phyloP scores from a whole-genome alignment of 2,113 vertebrate genomes.

The Cynopterus brachyotis region DNA sequence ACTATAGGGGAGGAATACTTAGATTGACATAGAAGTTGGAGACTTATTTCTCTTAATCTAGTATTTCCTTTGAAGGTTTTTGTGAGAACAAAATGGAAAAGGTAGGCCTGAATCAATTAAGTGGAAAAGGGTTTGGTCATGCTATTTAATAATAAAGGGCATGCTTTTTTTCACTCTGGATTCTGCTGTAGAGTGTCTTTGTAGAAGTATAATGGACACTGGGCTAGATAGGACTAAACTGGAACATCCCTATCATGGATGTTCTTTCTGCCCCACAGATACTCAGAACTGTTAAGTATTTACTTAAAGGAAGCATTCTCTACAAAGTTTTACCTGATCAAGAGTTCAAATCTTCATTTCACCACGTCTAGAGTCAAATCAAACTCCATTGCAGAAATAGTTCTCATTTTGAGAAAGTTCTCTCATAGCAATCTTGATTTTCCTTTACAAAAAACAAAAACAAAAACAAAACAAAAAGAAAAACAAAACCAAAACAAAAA shows the following conservation, averaged over 20 bases:
- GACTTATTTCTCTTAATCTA: not conserved
- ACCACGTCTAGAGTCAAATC: not conserved
- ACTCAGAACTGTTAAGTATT: not conserved
- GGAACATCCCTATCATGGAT: not conserved
- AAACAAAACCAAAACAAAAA: not conserved
- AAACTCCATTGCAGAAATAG: not conserved
- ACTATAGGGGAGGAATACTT: not conserved
- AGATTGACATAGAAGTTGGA: not conserved
- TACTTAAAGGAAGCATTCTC: not conserved
- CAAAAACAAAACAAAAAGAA: too few species aligned
- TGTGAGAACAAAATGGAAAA: conserved; percentile 3
- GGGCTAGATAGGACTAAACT: not conserved
- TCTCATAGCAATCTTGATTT: not conserved
- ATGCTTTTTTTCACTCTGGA: not conserved
- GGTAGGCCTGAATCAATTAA: not conserved
- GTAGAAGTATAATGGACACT: not conserved
- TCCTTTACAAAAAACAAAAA: not conserved
- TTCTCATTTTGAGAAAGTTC: not conserved
- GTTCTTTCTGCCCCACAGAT: not conserved
- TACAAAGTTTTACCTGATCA: not conserved
- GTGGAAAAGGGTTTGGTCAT: not conserved
- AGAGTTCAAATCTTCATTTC: not conserved
- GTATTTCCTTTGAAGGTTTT: conserved; percentile 4
- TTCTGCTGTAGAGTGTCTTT: not conserved
- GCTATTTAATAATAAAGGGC: not conserved